Base-by-base conservation (phyloP, 2,797 vertebrate genomes). In the Oryzias sinensis region DNA sequence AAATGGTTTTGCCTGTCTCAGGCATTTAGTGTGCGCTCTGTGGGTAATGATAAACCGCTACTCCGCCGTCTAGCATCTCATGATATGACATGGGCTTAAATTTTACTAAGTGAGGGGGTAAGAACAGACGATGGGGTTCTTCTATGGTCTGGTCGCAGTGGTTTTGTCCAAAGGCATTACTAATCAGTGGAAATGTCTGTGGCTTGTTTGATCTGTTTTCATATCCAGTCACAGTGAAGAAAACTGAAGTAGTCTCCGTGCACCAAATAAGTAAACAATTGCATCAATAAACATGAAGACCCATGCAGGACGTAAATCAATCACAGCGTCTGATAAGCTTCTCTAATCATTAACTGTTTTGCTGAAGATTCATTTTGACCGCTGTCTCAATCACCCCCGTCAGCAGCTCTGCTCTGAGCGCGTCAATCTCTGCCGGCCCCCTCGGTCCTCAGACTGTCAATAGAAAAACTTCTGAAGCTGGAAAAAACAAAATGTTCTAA, bases 261-360 rank as follows among this genome's bases (percentile, higher is more conserved):
- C 80, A 79, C 77, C 84, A 92, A 93, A 93, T 93, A 92, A 93
- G 95, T 94, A 93, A 95, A 95, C 91, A 95, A 93, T 93, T 94
- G 91, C 92, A 89, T 93, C 92, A 94, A 92, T 93, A 94, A 95
- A 94, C 92, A 94, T 70, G 86, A 85, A 88, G 88, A 90, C 77
- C 89, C 91, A 91, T 78, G 84, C 89, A 86, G 82, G 86, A 90
- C 68, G 90, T 91, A 90, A 93, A 93, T 94, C 93, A 91, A 88
- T 94, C 85, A 82, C 90, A 88, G 88, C 62, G 55, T 65, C 82
- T 87, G 93, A 96, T 95, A 95, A 94, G 86, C 13, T 61, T 47
- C 42, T 52, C 15, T 15, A 92, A 93, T 92, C 72, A 94, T 93
- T 93, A 94, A 93, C 93, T 85, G 84, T 91, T 93, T 84, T 92